These are phyloP conservation scores for Drosophila nikananu DNA, from an alignment of 1,140 invertebrate genomes.

Conservation along the genomic window DNA sequence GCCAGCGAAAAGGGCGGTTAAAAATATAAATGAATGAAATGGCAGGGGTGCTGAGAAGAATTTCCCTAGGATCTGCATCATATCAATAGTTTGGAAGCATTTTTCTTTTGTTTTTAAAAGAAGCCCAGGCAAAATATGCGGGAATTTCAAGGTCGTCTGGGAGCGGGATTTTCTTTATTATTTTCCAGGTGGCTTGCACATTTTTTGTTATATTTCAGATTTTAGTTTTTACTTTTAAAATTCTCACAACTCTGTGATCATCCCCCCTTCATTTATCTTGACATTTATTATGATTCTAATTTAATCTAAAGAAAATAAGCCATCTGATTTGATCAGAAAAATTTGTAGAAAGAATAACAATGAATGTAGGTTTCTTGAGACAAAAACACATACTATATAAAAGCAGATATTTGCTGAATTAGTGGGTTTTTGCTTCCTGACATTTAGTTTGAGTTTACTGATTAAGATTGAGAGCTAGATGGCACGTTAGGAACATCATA, in stretches of 20 bases:
- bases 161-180: background rate
- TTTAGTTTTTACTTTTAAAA: background rate
- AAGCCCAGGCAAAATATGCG: constrained; percentile 28
- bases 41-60: background rate
- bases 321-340: background rate
- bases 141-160: constrained; percentile 29
- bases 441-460: constrained; percentile 27
- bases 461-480: constrained; percentile 40
- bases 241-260: background rate
- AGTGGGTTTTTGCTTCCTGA: constrained; percentile 10
- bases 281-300: constrained; percentile 32
- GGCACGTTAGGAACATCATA: too few species aligned
- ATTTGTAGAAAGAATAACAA: background rate
- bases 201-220: constrained; percentile 1
- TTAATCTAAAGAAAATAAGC: constrained; percentile 7
- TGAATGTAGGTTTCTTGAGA: background rate
- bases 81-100: constrained; percentile 31
- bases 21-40: constrained; percentile 34
- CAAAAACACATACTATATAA: background rate
- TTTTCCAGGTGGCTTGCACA: constrained; percentile 29
- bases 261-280: constrained; percentile 7
- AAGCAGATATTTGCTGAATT: background rate
- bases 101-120: constrained; percentile 7
- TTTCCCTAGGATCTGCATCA: constrained; percentile 27
- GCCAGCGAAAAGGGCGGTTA: background rate